A percentile compares a stretch with the other conserved stretches of the same genome.
Evolutionary conservation across 2,888 invertebrate species (phyloP).

Genomic region (Diabrotica balteata): DNA sequence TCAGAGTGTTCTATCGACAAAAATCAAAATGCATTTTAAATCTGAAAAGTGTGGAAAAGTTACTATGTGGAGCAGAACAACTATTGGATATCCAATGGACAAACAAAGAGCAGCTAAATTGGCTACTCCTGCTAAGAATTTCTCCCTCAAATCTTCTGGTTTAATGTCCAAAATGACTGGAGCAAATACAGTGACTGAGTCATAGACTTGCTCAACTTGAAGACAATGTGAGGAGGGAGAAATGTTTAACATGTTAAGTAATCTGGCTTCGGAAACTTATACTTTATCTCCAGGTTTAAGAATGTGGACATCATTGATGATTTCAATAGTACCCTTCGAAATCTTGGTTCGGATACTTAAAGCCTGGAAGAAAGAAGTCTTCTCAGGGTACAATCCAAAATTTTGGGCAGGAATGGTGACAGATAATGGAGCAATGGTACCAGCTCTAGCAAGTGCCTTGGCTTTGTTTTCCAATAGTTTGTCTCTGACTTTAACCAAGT

Average conservation of each 20-base stretch:
- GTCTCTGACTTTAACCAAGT: constrained; percentile 88
- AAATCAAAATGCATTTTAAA: too few species aligned
- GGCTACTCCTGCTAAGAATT: constrained; percentile 92
- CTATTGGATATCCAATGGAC: constrained; percentile 93
- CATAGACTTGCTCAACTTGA: constrained; percentile 94
- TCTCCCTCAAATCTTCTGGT: constrained; percentile 90
- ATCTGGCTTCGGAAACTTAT: constrained; percentile 97
- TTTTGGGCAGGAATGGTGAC: constrained; percentile 99
- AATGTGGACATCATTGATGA: constrained; percentile 94
- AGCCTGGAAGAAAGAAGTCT: constrained; percentile 99
- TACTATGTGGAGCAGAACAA: constrained; percentile 96
- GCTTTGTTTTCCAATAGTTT: constrained; percentile 96
- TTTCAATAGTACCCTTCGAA: constrained; percentile 88
- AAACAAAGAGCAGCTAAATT: constrained; percentile 94
- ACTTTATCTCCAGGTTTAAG: constrained; percentile 96
- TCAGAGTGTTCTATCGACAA: too few species aligned
- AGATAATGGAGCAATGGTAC: constrained; percentile 94
- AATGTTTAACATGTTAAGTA: constrained; percentile 99
- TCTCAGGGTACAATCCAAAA: constrained; percentile 98
- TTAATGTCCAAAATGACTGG: constrained; percentile 98
- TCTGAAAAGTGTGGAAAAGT: too few species aligned
- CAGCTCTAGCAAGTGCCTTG: constrained; percentile 96
- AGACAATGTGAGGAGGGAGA: constrained; percentile 99
- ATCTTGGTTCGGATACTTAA: constrained; percentile 90
- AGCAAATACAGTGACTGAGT: constrained; percentile 97